Percentiles rank a stretch among this genome's conserved stretches.
These are phyloP conservation scores for Noctuana brunneofusca DNA, from an alignment of 2,888 invertebrate species.

Conservation along the genomic window DNA sequence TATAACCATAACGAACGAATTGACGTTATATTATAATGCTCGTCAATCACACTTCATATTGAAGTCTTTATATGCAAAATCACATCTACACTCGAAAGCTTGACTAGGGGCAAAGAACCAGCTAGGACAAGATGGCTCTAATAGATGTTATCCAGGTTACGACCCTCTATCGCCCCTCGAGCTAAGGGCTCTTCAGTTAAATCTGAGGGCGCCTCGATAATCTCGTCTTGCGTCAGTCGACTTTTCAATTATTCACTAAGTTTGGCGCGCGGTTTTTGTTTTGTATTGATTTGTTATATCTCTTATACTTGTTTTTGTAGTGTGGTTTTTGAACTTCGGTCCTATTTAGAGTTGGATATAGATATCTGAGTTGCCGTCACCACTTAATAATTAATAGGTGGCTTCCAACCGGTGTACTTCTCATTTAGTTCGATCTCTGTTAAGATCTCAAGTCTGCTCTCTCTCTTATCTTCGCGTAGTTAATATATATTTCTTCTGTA, in stretches of 20 bases:
- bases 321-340: background rate
- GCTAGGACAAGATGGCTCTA: conserved; percentile 14
- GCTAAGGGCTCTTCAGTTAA: conserved; percentile 23
- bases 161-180: conserved; percentile 12
- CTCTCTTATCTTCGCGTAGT: too few species aligned
- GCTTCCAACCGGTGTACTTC: too few species aligned
- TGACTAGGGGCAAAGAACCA: conserved; percentile 16
- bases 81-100: conserved; percentile 6
- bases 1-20: background rate
- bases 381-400: too few species aligned
- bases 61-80: conserved; percentile 8
- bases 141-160: conserved; percentile 28
- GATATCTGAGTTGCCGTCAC: too few species aligned
- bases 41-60: background rate
- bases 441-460: too few species aligned
- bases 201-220: conserved; percentile 22
- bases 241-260: conserved; percentile 15
- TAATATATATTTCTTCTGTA: too few species aligned
- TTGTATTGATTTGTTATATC: background rate
- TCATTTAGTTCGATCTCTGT: too few species aligned
- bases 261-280: background rate
- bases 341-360: too few species aligned
- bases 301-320: background rate
- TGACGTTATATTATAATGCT: background rate
- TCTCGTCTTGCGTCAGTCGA: conserved; percentile 17